These are phyloP conservation scores for Dicaeum eximium DNA, from an alignment of 2,113 vertebrate species.

Conservation along the genomic window DNA sequence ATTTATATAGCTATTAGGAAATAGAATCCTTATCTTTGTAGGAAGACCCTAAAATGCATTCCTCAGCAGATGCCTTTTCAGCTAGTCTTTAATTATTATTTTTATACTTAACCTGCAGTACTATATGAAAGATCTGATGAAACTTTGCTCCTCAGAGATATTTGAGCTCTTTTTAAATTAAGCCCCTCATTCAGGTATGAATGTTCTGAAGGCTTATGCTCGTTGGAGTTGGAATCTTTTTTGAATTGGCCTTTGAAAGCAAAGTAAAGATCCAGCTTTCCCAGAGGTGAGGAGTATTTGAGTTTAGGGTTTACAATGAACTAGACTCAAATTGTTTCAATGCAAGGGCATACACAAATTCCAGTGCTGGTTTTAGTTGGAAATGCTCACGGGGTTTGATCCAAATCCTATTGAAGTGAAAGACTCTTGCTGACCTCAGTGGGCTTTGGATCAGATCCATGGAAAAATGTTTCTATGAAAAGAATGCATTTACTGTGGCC, in stretches of 20 bases:
- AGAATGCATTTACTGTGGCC: slow-evolving; percentile 50
- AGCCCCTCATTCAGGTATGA: neutral
- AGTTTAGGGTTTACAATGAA: slow-evolving; percentile 12
- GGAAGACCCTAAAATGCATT: slow-evolving; percentile 52
- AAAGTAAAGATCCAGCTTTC: neutral
- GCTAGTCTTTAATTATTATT: slow-evolving; percentile 34
- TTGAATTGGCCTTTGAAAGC: neutral
- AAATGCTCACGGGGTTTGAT: slow-evolving; percentile 34
- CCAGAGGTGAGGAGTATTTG: neutral
- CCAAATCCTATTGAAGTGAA: slow-evolving; percentile 49
- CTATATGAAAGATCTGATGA: neutral
- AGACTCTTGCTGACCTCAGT: slow-evolving; percentile 56
- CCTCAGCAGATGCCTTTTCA: slow-evolving; percentile 45
- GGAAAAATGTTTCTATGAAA: slow-evolving; percentile 53
- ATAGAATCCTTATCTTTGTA: slow-evolving; percentile 47
- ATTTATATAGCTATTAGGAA: slow-evolving; percentile 64
- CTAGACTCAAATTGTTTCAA: slow-evolving; percentile 41
- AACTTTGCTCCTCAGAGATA: neutral
- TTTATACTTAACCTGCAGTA: neutral
- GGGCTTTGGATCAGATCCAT: slow-evolving; percentile 52
- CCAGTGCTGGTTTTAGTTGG: slow-evolving; percentile 44
- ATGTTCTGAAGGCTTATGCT: neutral
- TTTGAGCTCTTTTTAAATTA: neutral
- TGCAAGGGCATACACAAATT: slow-evolving; percentile 22
- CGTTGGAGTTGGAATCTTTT: neutral